Conservation (phyloP, 2,797 vertebrate genomes). For the Characodon lateralis region DNA sequence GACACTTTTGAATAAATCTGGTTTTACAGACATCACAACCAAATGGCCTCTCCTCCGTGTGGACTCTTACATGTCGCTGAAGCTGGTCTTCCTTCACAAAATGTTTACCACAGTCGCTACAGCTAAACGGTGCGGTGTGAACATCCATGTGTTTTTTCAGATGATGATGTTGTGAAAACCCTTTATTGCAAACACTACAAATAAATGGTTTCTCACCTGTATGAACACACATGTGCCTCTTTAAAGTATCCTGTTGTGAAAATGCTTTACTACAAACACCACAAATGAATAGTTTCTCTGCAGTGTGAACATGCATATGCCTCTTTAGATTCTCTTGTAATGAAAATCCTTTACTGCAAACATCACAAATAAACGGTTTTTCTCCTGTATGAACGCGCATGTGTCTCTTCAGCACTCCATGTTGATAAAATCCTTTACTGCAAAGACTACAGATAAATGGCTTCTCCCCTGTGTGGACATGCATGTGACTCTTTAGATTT, state of each 20-base stretch:
- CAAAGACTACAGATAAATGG: constrained; percentile 8
- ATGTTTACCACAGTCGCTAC: constrained; percentile 1
- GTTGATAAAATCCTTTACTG: constrained; percentile 12
- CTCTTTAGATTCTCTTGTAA: constrained; percentile 9
- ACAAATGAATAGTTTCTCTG: constrained; percentile 8
- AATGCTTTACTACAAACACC: constrained; percentile 5
- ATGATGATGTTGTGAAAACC: constrained; percentile 5
- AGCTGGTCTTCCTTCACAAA: constrained; percentile 2
- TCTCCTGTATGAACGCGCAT: constrained; percentile 10
- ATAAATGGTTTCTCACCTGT: constrained; percentile 4
- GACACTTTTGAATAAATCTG: background rate
- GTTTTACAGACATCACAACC: constrained; percentile 3
- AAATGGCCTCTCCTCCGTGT: constrained; percentile 1
- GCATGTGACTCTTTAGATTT: constrained; percentile 3
- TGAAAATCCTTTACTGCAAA: constrained; percentile 7
- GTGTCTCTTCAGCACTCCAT: constrained; percentile 7
- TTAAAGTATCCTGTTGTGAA: constrained; percentile 8
- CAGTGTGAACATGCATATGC: constrained; percentile 5
- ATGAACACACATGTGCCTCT: constrained; percentile 12
- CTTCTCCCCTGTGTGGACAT: constrained; percentile 1
- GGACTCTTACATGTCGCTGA: background rate
- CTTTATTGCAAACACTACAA: constrained; percentile 11
- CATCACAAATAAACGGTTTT: background rate
- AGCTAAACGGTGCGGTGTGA: background rate
- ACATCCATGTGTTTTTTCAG: constrained; percentile 9